Evolutionary conservation across 1,140 invertebrate species (phyloP).

Genomic region (Drosophila triauraria): DNA sequence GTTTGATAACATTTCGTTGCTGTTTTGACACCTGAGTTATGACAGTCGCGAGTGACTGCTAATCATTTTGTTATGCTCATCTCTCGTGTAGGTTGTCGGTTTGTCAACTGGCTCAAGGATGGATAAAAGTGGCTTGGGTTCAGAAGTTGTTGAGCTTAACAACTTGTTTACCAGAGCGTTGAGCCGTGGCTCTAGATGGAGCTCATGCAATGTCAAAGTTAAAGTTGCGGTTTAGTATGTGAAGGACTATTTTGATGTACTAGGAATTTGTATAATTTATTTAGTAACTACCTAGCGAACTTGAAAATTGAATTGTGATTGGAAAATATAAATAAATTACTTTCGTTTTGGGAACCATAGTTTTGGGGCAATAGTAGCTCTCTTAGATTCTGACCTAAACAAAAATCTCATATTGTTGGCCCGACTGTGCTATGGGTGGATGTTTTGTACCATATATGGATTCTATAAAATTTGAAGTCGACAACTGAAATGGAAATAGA

Average conservation of each 20-base stretch:
- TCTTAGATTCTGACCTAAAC: neutral
- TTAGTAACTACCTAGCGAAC: neutral
- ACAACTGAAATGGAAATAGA: constrained; percentile 8
- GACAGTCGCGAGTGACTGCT: constrained; percentile 55
- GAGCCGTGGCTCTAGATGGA: neutral
- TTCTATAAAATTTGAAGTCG: constrained; percentile 6
- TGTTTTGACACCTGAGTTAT: constrained; percentile 70
- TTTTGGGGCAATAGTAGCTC: neutral
- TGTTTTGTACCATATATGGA: constrained; percentile 1
- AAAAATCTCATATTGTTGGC: neutral
- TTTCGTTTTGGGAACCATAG: neutral
- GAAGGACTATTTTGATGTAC: neutral
- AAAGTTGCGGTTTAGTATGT: neutral
- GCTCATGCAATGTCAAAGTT: constrained; percentile 19
- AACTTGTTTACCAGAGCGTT: constrained; percentile 36
- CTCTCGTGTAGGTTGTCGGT: constrained; percentile 29
- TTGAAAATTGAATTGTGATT: neutral
- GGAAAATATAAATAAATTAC: neutral
- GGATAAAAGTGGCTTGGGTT: constrained; percentile 6
- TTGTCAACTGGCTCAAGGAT: constrained; percentile 19
- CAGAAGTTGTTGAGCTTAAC: constrained; percentile 36
- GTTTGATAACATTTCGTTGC: constrained; percentile 75
- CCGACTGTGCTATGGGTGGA: too few relatives aligned
- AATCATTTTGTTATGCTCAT: constrained; percentile 51
- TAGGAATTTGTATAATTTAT: neutral